Conservation (phyloP, 92 coral and sea anemone species). For the Porites rus region DNA sequence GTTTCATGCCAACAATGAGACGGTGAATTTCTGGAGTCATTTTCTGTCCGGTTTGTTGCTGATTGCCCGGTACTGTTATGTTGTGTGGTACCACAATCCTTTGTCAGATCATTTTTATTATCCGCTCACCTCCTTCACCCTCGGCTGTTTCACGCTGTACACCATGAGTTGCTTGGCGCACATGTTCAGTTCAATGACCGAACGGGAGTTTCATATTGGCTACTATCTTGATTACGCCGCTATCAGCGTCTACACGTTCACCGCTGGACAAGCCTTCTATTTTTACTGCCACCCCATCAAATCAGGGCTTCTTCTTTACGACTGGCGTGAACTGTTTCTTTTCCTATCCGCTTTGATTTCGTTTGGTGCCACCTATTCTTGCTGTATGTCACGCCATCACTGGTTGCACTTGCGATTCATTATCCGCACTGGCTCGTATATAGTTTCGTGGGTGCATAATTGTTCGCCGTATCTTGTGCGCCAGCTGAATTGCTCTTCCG, state of each 20-base stretch:
- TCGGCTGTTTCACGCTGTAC: constrained; percentile 73
- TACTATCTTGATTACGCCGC: constrained; percentile 87
- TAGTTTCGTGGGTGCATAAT: constrained; percentile 65
- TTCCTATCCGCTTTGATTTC: constrained; percentile 69
- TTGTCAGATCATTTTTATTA: constrained; percentile 65
- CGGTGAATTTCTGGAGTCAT: constrained; percentile 85
- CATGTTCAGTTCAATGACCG: constrained; percentile 85
- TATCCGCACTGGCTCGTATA: constrained; percentile 71
- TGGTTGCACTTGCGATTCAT: constrained; percentile 64
- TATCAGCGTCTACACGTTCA: constrained; percentile 78
- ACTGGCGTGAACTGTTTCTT: constrained; percentile 68
- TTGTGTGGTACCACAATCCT: constrained; percentile 63
- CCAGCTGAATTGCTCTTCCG: constrained; percentile 48
- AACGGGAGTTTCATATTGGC: constrained; percentile 74
- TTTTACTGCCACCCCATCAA: constrained; percentile 75
- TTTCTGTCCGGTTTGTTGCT: constrained; percentile 60
- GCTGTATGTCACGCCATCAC: constrained; percentile 82
- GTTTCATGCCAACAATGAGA: constrained; percentile 68
- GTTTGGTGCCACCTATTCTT: constrained; percentile 67
- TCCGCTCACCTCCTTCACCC: constrained; percentile 74
- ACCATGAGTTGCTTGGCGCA: constrained; percentile 80
- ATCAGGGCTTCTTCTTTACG: constrained; percentile 63
- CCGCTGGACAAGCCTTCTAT: constrained; percentile 78
- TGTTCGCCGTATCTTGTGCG: constrained; percentile 74
- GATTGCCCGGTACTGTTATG: constrained; percentile 50